A percentile compares a stretch with the other conserved stretches of the same genome.
These are phyloP conservation scores for Macaria liturata DNA, from an alignment of 2,888 invertebrate species.

Conservation along the genomic window DNA sequence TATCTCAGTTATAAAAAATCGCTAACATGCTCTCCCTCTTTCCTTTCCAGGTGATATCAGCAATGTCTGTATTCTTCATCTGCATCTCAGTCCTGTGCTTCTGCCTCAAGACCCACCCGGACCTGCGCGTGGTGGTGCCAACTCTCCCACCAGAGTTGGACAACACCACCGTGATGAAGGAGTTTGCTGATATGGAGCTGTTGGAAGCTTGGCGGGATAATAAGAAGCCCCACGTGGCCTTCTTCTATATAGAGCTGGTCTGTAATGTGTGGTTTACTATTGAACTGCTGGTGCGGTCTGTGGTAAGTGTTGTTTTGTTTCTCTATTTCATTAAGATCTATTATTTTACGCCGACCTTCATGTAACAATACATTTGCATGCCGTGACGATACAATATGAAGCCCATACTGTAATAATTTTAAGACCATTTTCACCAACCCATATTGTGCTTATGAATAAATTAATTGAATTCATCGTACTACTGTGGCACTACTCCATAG, in stretches of 20 bases:
- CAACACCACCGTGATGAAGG: slow-evolving; percentile 40
- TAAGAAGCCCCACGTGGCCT: slow-evolving; percentile 87
- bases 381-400: too few species aligned
- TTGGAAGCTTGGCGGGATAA: slow-evolving; percentile 74
- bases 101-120: slow-evolving; percentile 97
- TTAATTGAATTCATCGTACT: too few species aligned
- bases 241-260: slow-evolving; percentile 95
- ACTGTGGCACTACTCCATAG: too few species aligned
- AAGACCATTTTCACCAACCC: too few species aligned
- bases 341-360: too few species aligned
- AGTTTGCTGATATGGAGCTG: slow-evolving; percentile 36
- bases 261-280: slow-evolving; percentile 99
- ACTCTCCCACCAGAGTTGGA: slow-evolving; percentile 36
- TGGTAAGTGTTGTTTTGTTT: slow-evolving; percentile 85
- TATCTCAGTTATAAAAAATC: too few species aligned
- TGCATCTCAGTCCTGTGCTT: slow-evolving; percentile 97
- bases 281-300: slow-evolving; percentile 93
- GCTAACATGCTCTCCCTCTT: neutral
- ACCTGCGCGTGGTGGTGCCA: slow-evolving; percentile 86
- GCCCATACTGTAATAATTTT: too few species aligned
- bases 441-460: too few species aligned
- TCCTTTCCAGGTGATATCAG: slow-evolving; percentile 90
- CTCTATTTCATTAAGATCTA: too few species aligned
- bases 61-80: slow-evolving; percentile 97
- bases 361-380: too few species aligned